phyloP scores from a whole-genome alignment of 1,140 invertebrate genomes.

The Hylaeus volcanicus region DNA sequence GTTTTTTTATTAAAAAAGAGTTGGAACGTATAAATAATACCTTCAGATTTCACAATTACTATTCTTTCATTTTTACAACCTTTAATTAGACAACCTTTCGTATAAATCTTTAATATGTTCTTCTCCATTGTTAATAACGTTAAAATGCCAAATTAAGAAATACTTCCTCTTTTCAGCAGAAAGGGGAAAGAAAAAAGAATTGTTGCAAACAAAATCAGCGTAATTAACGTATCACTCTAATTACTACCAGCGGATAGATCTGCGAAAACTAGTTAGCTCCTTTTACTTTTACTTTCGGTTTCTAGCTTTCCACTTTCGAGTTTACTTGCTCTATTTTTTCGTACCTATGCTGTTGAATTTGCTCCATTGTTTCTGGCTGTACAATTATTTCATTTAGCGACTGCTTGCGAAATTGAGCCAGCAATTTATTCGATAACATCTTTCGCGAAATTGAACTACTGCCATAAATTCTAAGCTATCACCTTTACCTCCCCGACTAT shows the following conservation, averaged over 20 bases:
- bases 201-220: neutral
- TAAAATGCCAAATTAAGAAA: no score
- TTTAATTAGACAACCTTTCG: no score
- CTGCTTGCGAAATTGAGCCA: constrained; percentile 3
- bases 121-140: no score
- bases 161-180: no score
- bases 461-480: no score
- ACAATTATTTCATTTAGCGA: constrained; percentile 1
- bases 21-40: no score
- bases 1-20: no score
- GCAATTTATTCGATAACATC: neutral
- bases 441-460: neutral
- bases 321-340: constrained; percentile 8
- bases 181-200: neutral
- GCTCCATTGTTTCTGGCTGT: neutral
- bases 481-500: no score
- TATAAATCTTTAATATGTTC: no score
- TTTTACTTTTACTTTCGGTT: constrained; percentile 36
- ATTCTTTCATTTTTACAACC: no score
- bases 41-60: no score
- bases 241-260: constrained; percentile 23
- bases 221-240: constrained; percentile 29
- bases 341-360: neutral
- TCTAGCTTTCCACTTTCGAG: constrained; percentile 18
- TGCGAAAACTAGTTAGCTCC: constrained; percentile 20